phyloP scores from a whole-genome alignment of 64 coral and sea anemone species.

The Astreopora myriophthalma region DNA sequence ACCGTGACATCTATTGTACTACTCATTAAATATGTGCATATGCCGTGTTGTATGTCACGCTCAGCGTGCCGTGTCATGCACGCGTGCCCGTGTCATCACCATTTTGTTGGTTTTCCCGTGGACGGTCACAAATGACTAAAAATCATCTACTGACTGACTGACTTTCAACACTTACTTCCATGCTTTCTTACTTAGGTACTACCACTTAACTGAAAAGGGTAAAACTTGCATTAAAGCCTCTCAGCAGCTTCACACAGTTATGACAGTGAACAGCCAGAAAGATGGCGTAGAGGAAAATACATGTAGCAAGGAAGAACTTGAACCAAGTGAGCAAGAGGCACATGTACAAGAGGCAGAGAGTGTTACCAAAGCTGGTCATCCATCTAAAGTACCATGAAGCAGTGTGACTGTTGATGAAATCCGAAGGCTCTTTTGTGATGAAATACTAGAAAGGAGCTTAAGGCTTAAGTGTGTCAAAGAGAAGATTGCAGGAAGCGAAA shows the following conservation, averaged over 20 bases:
- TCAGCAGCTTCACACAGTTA: constrained; percentile 68
- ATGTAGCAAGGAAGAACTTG: not conserved
- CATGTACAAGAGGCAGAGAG: not conserved
- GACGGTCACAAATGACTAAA: constrained; percentile 4
- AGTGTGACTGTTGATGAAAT: not conserved
- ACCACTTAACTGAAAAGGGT: constrained; percentile 60
- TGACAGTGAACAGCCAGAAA: constrained; percentile 34
- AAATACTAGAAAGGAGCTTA: not conserved
- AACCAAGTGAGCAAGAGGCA: not conserved
- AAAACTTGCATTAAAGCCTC: constrained; percentile 13
- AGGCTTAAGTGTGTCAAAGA: not conserved
- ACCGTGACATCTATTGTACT: too few relatives aligned
- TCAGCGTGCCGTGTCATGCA: too few relatives aligned
- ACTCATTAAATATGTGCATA: too few relatives aligned
- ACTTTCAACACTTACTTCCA: not conserved
- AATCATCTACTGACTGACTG: not conserved
- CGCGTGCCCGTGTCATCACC: too few relatives aligned
- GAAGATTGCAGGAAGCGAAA: not conserved
- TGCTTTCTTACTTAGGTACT: constrained; percentile 53
- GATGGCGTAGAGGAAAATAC: not conserved
- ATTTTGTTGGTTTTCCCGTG: too few relatives aligned
- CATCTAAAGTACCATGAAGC: not conserved
- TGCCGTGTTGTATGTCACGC: too few relatives aligned
- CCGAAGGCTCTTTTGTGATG: not conserved
- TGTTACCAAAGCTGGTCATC: not conserved